These are phyloP conservation scores for Clavelina lepadiformis DNA, from an alignment of 23 tunicate species.

Conservation along the genomic window DNA sequence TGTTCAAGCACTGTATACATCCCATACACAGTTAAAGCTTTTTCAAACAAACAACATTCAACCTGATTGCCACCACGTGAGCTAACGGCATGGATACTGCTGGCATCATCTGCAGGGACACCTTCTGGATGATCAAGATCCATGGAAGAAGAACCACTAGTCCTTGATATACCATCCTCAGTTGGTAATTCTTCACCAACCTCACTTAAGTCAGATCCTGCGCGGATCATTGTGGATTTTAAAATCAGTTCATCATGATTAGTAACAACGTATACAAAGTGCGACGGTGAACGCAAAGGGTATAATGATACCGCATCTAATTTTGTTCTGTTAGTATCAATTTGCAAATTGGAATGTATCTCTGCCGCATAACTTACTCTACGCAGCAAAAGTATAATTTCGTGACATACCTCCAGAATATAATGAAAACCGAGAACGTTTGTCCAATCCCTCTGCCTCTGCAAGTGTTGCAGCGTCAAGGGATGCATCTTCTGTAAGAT, in stretches of 20 bases:
- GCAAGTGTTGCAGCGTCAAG: conserved; percentile 33
- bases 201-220: conserved; percentile 78
- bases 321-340: too few relatives aligned
- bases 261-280: too few relatives aligned
- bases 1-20: not conserved
- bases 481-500: conserved; percentile 21
- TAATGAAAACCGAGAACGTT: conserved; percentile 66
- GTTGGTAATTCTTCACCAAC: conserved; percentile 63
- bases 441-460: conserved; percentile 62
- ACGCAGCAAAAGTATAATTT: too few relatives aligned
- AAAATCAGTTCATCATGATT: not conserved
- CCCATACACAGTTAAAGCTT: not conserved
- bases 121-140: conserved; percentile 74
- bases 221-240: not conserved
- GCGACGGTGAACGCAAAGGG: too few relatives aligned
- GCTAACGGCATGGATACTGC: conserved; percentile 79
- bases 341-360: too few relatives aligned
- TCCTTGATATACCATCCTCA: conserved; percentile 68
- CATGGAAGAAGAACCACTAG: conserved; percentile 73
- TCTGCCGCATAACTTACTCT: too few relatives aligned
- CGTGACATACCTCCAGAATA: conserved; percentile 58
- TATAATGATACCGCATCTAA: too few relatives aligned
- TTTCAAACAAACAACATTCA: not conserved
- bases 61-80: conserved; percentile 86
- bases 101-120: conserved; percentile 75